Evolutionary conservation across 2,888 invertebrate genomes (phyloP), one percentile per base, ranked within the genome.

Genomic region (Macroteleia sp.): DNA sequence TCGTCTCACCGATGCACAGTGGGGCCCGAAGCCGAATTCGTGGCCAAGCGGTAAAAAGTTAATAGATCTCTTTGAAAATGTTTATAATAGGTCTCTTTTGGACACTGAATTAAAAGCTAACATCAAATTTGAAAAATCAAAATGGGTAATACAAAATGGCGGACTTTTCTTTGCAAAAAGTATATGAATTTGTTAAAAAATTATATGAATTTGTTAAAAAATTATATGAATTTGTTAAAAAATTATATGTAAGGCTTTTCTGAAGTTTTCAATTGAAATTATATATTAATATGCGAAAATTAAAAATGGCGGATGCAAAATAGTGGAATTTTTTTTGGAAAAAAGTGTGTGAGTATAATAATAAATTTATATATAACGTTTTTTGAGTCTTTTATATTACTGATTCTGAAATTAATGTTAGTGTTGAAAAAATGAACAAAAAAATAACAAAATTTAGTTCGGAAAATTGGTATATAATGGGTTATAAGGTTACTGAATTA

Each of bases 291-390:
- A 32, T 9, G 3, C 10, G 12, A 46, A 46, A 20, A 46, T 20
- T 16, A 19, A 46, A 46, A 46, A 20, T 46, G 46, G 22, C 44
- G 44, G 6, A 42, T 42, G 3, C 8, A 42, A 42, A 19, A 42
- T 42, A 16, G 44, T 10, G 5, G 32, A 32, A 4, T 32, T 32
- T 32, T 32, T 10, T 32, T 32, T 32, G 32, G 6, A 32, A 32
- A 32, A 32, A 32, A 10, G 17, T 25, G 41, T 41, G 9, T 28
- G 8, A 46, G 25, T 25, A 25, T 25, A 25, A 25, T 25, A 25
- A 25, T 25, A 25, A 25, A 25, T 25, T 25, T 32, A 32, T 32
- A 32, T 32, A 32, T 32, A 32, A 32, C 32, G 2, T 2, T 32
- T 32, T 32, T 6, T 32, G 32, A 10, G 32, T n/a, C 5, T 32